Conservation (phyloP, 2,888 invertebrate species). For the Dicycla oo region DNA sequence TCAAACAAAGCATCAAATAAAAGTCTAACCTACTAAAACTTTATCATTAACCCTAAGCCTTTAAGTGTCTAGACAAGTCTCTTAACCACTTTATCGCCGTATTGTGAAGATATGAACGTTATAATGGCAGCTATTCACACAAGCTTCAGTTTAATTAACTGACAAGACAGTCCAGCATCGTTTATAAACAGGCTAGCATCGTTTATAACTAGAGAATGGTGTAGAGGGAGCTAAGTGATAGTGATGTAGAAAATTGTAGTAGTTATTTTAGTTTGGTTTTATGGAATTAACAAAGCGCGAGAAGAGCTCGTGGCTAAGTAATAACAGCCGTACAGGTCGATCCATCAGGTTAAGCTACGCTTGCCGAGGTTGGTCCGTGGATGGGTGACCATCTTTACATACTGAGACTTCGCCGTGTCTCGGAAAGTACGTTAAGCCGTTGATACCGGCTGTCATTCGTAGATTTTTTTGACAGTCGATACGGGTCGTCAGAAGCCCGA, state of each 20-base stretch:
- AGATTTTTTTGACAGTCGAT: too few species aligned
- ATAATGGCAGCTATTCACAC: conserved; percentile 55
- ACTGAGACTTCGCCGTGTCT: too few species aligned
- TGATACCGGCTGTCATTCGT: too few species aligned
- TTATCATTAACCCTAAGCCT: conserved; percentile 13
- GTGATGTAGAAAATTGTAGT: background rate
- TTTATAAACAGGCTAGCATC: conserved; percentile 48
- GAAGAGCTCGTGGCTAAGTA: too few species aligned
- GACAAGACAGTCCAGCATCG: conserved; percentile 51
- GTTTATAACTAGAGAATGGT: conserved; percentile 8
- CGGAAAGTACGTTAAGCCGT: too few species aligned
- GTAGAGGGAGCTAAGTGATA: conserved; percentile 1
- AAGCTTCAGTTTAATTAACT: conserved; percentile 62
- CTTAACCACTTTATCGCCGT: conserved; percentile 35
- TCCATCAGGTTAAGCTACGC: too few species aligned
- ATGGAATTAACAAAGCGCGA: background rate
- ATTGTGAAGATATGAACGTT: conserved; percentile 46
- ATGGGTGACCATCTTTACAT: too few species aligned
- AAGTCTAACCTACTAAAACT: conserved; percentile 1
- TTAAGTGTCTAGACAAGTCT: conserved; percentile 17
- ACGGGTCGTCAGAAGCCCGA: too few species aligned
- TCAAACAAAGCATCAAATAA: conserved; percentile 10
- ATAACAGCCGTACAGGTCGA: too few species aligned
- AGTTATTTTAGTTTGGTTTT: too few species aligned
- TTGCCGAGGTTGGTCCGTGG: too few species aligned